Evolutionary conservation across 2,797 vertebrate genomes (phyloP), one percentile per base, ranked within the genome.

Genomic region (Coregonus suidteri): DNA sequence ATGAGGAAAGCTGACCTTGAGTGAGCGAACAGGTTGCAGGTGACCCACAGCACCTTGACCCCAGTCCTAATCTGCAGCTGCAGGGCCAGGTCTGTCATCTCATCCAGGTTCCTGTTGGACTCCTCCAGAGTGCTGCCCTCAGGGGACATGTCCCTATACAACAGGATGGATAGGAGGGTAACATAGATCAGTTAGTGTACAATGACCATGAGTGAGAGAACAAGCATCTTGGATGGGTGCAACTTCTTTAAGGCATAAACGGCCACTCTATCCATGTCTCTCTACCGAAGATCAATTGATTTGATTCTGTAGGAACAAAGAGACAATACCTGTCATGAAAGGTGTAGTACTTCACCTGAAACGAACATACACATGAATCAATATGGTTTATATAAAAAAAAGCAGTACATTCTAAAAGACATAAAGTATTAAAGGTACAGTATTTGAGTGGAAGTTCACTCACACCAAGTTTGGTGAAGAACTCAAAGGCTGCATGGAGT

Each of bases 401-500:
- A 68, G 14, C 30, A 30, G 25, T 35, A 31, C 25, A 67, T 15
- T 34, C 31, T 47, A 13, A 51, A 47, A 18, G 6, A 51, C 18
- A 25, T 25, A 71, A 47, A 3, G 1, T 51, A 6, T 20, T 71
- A 25, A 71, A n/a, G 37, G 35, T 4, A 69, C 37, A n/a, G 54
- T 18, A 18, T 56, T 0, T 62, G 18, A 13, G 34, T 25, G 51
- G 62, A 31, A 51, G 14, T 68, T 71, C 25, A 30, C 89, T 88
- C 80, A 94, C 92, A 7, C 92, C 92, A 78, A 94, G 90, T 79
- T 93, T 93, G 71, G 88, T 92, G 85, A 94, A 94, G 82, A 94
- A 94, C 84, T 94, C 93, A 82, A 93, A 94, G 47, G 91, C 93
- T 66, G 92, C 92, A 30, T 31, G 5, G 4, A 94, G 90, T 54